phyloP scores from a whole-genome alignment of 2,888 invertebrate species.

The Ophion ventricosus region DNA sequence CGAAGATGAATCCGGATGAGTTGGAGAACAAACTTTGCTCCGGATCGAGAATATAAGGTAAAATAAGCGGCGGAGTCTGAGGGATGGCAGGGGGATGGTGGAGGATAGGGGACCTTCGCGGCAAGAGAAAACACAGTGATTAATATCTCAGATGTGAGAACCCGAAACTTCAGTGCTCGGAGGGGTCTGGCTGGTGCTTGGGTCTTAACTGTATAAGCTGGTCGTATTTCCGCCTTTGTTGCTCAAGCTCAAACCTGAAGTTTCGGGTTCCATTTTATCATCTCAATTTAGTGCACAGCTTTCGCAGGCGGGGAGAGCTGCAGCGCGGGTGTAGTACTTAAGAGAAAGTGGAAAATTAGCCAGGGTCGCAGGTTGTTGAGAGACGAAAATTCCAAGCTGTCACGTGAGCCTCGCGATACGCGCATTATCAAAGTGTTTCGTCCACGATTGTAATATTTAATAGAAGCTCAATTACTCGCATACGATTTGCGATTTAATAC shows the following conservation, averaged over 20 bases:
- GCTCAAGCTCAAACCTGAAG: constrained; percentile 31
- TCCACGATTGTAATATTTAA: background rate
- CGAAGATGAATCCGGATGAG: constrained; percentile 55
- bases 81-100: background rate
- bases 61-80: constrained; percentile 38
- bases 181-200: constrained; percentile 1
- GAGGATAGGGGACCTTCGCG: constrained; percentile 36
- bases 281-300: constrained; percentile 36
- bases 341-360: constrained; percentile 1
- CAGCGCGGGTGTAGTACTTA: background rate
- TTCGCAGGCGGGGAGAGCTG: background rate
- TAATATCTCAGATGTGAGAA: constrained; percentile 54
- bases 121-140: constrained; percentile 54
- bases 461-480: background rate
- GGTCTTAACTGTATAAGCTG: constrained; percentile 36
- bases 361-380: background rate
- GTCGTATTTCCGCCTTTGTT: constrained; percentile 37
- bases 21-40: constrained; percentile 38
- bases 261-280: constrained; percentile 51
- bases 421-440: background rate
- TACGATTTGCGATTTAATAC: too few species aligned
- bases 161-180: constrained; percentile 40
- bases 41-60: constrained; percentile 44
- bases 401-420: background rate
- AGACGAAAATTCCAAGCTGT: constrained; percentile 1